phyloP scores from a whole-genome alignment of 2,113 vertebrate species.

The Mastomys natalensis region DNA sequence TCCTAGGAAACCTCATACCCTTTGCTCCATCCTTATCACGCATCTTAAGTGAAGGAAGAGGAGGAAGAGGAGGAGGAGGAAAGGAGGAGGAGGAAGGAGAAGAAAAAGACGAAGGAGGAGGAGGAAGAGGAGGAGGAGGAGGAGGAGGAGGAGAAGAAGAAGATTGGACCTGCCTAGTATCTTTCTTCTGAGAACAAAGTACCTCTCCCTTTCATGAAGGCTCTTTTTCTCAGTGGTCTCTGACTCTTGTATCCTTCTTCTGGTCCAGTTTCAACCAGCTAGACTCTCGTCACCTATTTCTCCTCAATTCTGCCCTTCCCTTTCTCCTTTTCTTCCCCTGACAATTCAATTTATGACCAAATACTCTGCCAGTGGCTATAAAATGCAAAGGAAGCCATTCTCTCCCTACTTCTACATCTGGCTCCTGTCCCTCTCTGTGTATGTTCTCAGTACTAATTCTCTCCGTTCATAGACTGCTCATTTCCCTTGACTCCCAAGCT shows the following conservation, averaged over 20 bases:
- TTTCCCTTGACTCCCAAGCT: not conserved
- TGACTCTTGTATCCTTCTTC: not conserved
- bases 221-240: not conserved
- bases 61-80: not conserved
- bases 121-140: not conserved
- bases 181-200: not conserved
- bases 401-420: not conserved
- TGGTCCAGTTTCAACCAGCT: fast-evolving
- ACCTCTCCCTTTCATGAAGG: not conserved
- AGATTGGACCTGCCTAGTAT: too few species aligned
- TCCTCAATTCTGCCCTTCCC: not conserved
- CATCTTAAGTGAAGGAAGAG: not conserved
- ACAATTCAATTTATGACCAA: not conserved
- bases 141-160: too few species aligned
- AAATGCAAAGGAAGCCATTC: not conserved
- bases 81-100: not conserved
- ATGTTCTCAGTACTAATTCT: not conserved
- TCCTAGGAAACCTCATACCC: not conserved
- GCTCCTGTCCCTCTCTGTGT: not conserved
- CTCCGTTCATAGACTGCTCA: too few species aligned
- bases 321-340: not conserved
- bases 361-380: not conserved
- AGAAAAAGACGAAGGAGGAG: not conserved
- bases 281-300: too few species aligned
- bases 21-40: not conserved